These are phyloP conservation scores for Matsumyia berberina DNA, from an alignment of 2,888 invertebrate genomes.

Conservation along the genomic window DNA sequence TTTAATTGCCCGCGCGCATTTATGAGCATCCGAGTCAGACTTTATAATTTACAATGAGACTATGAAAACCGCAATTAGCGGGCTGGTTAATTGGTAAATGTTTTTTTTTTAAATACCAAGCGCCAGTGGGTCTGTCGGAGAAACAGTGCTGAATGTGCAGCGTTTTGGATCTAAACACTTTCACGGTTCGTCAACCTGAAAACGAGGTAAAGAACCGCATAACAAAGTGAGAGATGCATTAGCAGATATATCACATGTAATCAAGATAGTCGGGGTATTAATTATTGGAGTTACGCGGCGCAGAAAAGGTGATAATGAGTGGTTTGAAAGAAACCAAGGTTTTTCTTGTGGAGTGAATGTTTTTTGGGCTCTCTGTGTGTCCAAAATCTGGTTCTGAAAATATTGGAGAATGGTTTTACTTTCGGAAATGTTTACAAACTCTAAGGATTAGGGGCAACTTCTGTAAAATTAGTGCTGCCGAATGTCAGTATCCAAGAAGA, in stretches of 20 bases:
- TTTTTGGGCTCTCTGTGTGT: too few species aligned
- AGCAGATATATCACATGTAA: slow-evolving; percentile 38
- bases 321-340: too few species aligned
- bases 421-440: too few species aligned
- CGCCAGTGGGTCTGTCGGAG: slow-evolving; percentile 10
- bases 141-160: slow-evolving; percentile 4
- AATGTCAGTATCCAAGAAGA: too few species aligned
- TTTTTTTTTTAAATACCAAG: neutral
- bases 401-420: too few species aligned
- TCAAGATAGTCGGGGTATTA: slow-evolving; percentile 16
- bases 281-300: slow-evolving; percentile 4
- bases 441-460: too few species aligned
- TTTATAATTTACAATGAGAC: slow-evolving; percentile 20
- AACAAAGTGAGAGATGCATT: neutral
- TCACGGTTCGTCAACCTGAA: slow-evolving; percentile 66
- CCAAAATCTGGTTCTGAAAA: too few species aligned
- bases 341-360: too few species aligned
- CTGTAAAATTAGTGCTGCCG: too few species aligned
- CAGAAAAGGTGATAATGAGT: too few species aligned
- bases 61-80: slow-evolving; percentile 27
- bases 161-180: slow-evolving; percentile 27
- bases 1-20: slow-evolving; percentile 31
- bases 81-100: slow-evolving; percentile 39
- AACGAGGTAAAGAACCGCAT: slow-evolving; percentile 7
- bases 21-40: slow-evolving; percentile 9